A percentile compares a stretch with the other conserved stretches of the same genome.
phyloP scores from a whole-genome alignment of 2,888 invertebrate species.

The Nephrotoma flavescens region DNA sequence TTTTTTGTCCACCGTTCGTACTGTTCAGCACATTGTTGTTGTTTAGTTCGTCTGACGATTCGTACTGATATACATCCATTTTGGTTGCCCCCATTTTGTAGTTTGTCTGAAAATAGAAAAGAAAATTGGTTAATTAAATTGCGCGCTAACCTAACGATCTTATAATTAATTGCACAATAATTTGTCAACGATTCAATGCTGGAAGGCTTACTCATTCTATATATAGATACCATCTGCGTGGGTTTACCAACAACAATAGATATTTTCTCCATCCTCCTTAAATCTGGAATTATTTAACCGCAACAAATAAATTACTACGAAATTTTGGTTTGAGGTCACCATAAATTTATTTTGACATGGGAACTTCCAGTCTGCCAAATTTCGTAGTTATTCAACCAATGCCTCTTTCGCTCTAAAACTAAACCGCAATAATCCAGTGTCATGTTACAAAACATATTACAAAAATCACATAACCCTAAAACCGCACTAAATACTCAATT shows the following conservation, averaged over 20 bases:
- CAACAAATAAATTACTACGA: not conserved
- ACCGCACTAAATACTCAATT: not conserved
- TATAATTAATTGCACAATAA: too few relatives aligned
- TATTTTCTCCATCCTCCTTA: not conserved
- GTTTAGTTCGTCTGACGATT: not conserved
- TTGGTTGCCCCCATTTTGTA: not conserved
- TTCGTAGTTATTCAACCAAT: not conserved
- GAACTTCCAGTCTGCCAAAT: not conserved
- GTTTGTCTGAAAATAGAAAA: not conserved
- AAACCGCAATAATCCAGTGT: not conserved
- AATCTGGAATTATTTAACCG: not conserved
- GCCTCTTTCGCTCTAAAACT: not conserved
- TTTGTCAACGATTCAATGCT: too few relatives aligned
- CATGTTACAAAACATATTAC: not conserved
- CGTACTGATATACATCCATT: not conserved
- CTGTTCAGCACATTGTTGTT: constrained; percentile 25
- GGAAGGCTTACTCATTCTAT: too few relatives aligned
- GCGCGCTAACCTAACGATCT: not conserved
- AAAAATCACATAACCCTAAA: not conserved
- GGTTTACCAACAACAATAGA: not conserved
- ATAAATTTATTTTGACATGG: not conserved
- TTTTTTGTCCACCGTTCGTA: constrained; percentile 13
- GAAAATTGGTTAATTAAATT: not conserved
- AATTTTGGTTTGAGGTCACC: not conserved
- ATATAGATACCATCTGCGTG: too few relatives aligned